Conservation (phyloP, 1,140 invertebrate species). For the Drosophila kanapiae region DNA sequence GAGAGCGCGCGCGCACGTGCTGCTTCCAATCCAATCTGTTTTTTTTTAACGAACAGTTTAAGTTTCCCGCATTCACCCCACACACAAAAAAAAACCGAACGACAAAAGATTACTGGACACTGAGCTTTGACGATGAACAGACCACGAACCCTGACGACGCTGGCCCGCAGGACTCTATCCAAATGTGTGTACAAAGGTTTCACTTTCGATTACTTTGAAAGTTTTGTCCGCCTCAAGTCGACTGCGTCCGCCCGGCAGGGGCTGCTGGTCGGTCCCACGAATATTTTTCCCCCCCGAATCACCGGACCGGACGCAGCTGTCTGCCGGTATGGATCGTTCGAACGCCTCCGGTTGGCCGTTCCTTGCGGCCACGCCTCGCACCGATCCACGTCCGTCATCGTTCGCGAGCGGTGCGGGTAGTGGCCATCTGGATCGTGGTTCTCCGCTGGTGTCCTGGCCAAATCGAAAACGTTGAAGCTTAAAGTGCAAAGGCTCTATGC, state of each 20-base stretch:
- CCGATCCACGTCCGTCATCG: conserved; percentile 27
- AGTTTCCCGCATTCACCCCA: conserved; percentile 61
- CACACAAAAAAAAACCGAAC: conserved; percentile 37
- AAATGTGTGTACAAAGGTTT: conserved; percentile 68
- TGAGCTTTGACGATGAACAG: conserved; percentile 42
- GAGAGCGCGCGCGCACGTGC: conserved; percentile 21
- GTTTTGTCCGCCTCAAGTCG: conserved; percentile 56
- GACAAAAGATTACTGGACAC: conserved; percentile 47
- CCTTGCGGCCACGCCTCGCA: conserved; percentile 47
- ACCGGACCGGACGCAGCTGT: conserved; percentile 47
- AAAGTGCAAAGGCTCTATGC: conserved; percentile 57
- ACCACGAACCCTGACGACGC: conserved; percentile 35
- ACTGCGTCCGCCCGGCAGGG: conserved; percentile 31
- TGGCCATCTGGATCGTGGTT: conserved; percentile 58
- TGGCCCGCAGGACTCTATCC: conserved; percentile 56
- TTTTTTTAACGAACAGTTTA: conserved; percentile 69
- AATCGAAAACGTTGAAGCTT: conserved; percentile 66
- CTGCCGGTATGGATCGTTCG: conserved; percentile 25
- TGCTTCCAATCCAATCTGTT: conserved; percentile 18
- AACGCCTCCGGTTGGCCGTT: conserved; percentile 31
- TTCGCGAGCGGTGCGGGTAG: conserved; percentile 49
- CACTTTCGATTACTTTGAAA: conserved; percentile 56
- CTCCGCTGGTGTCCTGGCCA: conserved; percentile 48
- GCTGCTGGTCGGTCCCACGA: conserved; percentile 71
- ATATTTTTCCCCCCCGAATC: conserved; percentile 36